These are phyloP conservation scores for Gymnothorax javanicus DNA, from an alignment of 2,797 vertebrate genomes.

Conservation along the genomic window DNA sequence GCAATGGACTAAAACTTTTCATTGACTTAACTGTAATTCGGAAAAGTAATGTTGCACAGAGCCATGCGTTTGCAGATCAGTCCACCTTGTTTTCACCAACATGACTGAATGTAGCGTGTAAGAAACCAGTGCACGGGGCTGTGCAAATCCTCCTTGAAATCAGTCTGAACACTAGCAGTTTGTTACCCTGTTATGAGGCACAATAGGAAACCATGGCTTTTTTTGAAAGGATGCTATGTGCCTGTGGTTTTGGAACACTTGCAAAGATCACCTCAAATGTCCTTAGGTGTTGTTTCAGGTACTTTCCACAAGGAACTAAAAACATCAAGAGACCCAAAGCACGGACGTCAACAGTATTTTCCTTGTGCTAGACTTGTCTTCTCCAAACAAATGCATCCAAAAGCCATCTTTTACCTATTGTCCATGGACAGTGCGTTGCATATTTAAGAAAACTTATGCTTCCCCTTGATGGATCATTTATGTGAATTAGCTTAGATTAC, in stretches of 20 bases:
- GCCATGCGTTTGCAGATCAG: background rate
- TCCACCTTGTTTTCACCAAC: background rate
- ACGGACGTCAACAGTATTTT: background rate
- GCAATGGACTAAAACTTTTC: background rate
- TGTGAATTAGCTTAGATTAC: background rate
- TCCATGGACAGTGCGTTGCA: no score
- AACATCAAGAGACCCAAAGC: background rate
- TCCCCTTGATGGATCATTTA: background rate
- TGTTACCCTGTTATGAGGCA: background rate
- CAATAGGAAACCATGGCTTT: background rate
- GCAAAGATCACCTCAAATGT: background rate
- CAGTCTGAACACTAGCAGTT: background rate
- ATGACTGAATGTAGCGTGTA: background rate
- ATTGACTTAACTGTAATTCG: background rate
- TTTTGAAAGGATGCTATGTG: background rate
- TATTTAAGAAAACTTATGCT: background rate
- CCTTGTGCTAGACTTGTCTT: background rate
- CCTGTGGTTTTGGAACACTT: background rate
- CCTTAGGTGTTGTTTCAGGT: background rate
- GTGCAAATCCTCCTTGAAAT: background rate
- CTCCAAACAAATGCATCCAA: background rate
- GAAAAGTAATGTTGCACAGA: background rate
- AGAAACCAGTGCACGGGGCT: background rate
- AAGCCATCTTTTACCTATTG: background rate
- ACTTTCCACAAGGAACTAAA: background rate